Conservation (phyloP, 30 jellyfish, hydroid and myxozoan genomes). For the Pelagia noctiluca region DNA sequence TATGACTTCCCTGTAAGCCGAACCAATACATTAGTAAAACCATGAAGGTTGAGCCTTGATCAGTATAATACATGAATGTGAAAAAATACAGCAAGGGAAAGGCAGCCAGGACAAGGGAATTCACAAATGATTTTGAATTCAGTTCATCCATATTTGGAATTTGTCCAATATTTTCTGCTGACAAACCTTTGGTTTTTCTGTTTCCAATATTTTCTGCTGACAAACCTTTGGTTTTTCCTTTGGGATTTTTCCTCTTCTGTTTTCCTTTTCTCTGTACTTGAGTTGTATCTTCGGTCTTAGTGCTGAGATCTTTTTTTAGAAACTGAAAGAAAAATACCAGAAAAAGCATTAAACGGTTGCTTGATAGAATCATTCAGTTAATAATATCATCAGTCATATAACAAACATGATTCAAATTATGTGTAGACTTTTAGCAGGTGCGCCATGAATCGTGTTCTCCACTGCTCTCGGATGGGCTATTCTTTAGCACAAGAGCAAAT, state of each 20-base stretch:
- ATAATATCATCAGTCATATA: too few species aligned
- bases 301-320: too few species aligned
- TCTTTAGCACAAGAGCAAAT: too few species aligned
- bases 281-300: neutral
- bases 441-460: too few species aligned
- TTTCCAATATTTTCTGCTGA: neutral
- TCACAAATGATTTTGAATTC: conserved; percentile 31
- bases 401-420: too few species aligned
- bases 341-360: too few species aligned
- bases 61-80: conserved; percentile 92
- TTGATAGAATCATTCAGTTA: too few species aligned
- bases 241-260: neutral
- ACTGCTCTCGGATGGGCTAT: too few species aligned
- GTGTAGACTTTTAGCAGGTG: too few species aligned
- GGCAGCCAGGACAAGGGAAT: conserved; percentile 56
- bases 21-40: conserved; percentile 71
- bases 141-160: conserved; percentile 1
- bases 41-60: conserved; percentile 90
- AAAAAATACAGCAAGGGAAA: conserved; percentile 87
- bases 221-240: neutral
- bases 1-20: conserved; percentile 62
- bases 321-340: too few species aligned
- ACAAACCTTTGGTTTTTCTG: neutral
- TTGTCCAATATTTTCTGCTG: neutral
- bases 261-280: conserved; percentile 4